Percentiles rank a stretch among this genome's conserved stretches.
Conservation (phyloP, 1,140 invertebrate genomes). For the Thalassaphorura encarpata region DNA sequence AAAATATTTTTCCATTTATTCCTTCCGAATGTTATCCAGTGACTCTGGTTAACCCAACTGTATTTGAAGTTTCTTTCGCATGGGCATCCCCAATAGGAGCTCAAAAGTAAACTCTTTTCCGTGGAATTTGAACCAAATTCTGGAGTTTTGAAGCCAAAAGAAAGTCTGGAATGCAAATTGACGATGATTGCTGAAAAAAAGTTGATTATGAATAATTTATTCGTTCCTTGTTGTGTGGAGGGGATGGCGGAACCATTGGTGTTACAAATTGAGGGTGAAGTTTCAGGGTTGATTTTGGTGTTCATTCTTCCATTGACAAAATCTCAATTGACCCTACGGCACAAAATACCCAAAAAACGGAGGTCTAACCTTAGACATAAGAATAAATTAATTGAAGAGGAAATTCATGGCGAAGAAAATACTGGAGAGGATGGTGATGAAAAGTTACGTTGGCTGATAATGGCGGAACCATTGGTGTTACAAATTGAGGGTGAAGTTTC, state of each 20-base stretch:
- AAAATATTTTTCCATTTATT: not conserved
- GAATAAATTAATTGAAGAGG: too few species aligned
- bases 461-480: slow-evolving; percentile 19
- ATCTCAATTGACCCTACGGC: too few species aligned
- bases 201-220: not conserved
- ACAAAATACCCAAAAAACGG: too few species aligned
- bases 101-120: not conserved
- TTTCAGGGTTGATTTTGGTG: too few species aligned
- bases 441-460: too few species aligned
- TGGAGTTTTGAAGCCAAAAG: slow-evolving; percentile 9
- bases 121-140: slow-evolving; percentile 3
- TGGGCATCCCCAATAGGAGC: slow-evolving; percentile 14
- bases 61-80: slow-evolving; percentile 4
- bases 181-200: not conserved
- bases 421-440: too few species aligned
- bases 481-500: slow-evolving; percentile 9
- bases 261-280: slow-evolving; percentile 8
- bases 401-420: too few species aligned
- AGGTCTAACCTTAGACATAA: too few species aligned
- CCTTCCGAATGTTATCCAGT: not conserved
- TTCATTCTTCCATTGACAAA: too few species aligned
- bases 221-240: slow-evolving; percentile 18
- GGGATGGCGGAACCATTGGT: slow-evolving; percentile 22
- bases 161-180: not conserved
- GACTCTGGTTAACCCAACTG: slow-evolving; percentile 7